phyloP scores from a whole-genome alignment of 1,140 invertebrate species.

The Atta colombica region DNA sequence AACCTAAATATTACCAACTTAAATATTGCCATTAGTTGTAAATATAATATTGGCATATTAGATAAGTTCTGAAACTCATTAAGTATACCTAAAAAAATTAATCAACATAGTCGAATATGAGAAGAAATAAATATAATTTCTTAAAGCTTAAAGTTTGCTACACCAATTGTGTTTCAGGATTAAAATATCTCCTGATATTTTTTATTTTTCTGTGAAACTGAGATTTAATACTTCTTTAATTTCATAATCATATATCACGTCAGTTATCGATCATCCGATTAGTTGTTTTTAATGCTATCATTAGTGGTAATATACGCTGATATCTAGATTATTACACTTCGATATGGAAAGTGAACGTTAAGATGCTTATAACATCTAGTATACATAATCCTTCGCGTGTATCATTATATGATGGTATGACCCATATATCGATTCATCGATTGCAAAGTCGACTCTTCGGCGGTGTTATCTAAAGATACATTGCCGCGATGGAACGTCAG shows the following conservation, averaged over 20 bases:
- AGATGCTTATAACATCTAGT: not conserved
- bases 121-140: too few species aligned
- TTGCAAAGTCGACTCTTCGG: slow-evolving; percentile 25
- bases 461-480: slow-evolving; percentile 25
- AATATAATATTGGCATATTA: too few species aligned
- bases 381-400: not conserved
- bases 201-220: not conserved
- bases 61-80: too few species aligned
- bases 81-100: too few species aligned
- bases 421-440: slow-evolving; percentile 48
- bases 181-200: not conserved
- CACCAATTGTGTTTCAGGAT: too few species aligned
- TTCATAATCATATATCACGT: not conserved
- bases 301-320: not conserved
- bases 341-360: not conserved
- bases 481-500: not conserved
- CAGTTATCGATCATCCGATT: slow-evolving; percentile 1
- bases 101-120: too few species aligned
- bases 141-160: too few species aligned
- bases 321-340: not conserved
- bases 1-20: not conserved
- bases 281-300: not conserved
- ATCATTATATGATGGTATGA: not conserved
- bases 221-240: slow-evolving; percentile 1
- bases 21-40: too few species aligned